Percentiles rank a stretch among this genome's conserved stretches.
Conservation (phyloP, 2,797 vertebrate genomes). For the Catamblyrhynchus diadema region DNA sequence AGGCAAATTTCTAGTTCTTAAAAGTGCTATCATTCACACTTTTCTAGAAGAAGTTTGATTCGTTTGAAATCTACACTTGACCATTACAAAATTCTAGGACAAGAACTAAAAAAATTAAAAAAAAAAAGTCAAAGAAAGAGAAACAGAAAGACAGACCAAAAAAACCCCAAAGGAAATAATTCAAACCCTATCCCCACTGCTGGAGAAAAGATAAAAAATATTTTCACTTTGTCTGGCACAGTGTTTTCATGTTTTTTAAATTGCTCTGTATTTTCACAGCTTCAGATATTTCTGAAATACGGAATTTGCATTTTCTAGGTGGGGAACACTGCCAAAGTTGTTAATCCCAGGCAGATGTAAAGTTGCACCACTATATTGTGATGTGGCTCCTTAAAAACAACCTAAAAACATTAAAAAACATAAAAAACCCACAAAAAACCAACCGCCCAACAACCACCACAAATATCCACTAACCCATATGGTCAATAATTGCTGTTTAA, state of each 20-base stretch:
- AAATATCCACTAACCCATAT: conserved; percentile 82
- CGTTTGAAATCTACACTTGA: conserved; percentile 28
- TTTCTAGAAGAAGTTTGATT: not conserved
- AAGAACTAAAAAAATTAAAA: not conserved
- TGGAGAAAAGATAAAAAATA: not conserved
- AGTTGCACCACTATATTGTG: conserved; percentile 47
- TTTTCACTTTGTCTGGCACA: conserved; percentile 11
- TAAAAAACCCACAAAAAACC: not conserved
- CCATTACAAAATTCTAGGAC: not conserved
- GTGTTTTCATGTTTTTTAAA: conserved; percentile 20
- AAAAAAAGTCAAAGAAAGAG: not conserved
- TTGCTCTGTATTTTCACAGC: conserved; percentile 29
- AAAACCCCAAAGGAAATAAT: not conserved
- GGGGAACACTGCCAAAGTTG: conserved; percentile 56
- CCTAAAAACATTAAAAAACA: not conserved
- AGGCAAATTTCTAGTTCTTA: not conserved
- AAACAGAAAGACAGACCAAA: not conserved
- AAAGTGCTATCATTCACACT: not conserved
- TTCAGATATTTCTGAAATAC: conserved; percentile 59
- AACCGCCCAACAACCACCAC: conserved; percentile 45
- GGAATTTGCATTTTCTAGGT: conserved; percentile 56
- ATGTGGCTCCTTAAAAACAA: conserved; percentile 68
- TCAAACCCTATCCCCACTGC: not conserved
- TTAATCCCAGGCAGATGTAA: conserved; percentile 67
- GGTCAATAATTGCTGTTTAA: conserved; percentile 86